Base-by-base conservation (phyloP, 1,140 invertebrate genomes). In the Atta colombica region DNA sequence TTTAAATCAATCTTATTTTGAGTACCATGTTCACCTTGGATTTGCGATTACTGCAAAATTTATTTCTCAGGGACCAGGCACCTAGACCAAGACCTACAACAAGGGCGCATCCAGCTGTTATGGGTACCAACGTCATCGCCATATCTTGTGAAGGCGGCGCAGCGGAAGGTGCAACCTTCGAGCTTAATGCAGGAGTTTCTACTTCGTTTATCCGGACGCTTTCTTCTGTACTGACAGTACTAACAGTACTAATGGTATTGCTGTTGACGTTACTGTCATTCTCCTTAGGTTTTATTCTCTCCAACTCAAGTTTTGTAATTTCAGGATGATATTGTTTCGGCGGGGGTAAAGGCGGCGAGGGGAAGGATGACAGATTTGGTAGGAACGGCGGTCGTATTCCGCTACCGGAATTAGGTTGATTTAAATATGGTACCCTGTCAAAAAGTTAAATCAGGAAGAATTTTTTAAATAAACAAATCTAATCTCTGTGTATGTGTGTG, bases 81-180 rank as follows among this genome's bases (percentile, higher is more conserved):
- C 96, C 93, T 18, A 96, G 92, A 0, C 95, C 96, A 18, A 96
- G 93, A 3, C 95, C 95, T 5, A 97, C 90, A 53, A 97, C 94
- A 8, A 97, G 93, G 0, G 94, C 95, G 78, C 95, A 96, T 28
- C 97, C 94, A 3, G 96, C 96, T 8, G 96, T 93, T 28, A 97
- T 94, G 0, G 97, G 96, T 25, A 97, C 95, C 16, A 97, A 91
- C 5, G 96, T 96, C 87, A 96, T 94, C 0, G 95, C 93, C 6
- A 96, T 87, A 81, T 96, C 96, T 21, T 95, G 92, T 1, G 94
- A 92, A 12, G 93, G 90, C 10, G 92, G 89, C 18, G 84, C 87
- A 85, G 94, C 31, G 90, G 91, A 21, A 35, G 91, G 91, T 61
- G 92, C 90, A 14, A 92, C 88, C 85, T 95, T 94, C 4, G 92